Base-by-base conservation (phyloP, 2,797 vertebrate species). In the Buceros bicornis region DNA sequence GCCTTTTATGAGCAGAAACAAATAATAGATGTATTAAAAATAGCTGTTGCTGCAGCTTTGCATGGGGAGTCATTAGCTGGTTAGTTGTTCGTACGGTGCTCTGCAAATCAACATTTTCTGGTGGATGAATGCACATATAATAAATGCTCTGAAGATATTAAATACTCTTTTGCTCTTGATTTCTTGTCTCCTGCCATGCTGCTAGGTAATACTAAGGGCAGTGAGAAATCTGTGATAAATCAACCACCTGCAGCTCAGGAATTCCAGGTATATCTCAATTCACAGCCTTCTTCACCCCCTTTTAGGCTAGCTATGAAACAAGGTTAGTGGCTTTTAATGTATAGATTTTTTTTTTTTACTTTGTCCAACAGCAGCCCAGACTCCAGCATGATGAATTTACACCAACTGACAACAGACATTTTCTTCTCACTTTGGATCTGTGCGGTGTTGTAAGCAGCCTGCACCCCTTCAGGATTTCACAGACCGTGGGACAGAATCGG, bases 1-100 rank as follows among this genome's bases (percentile, higher is more conserved):
- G 61, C 62, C 88, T 90, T 94, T 93, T 79, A 84, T 72, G 54
- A 90, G 90, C 82, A 82, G 64, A 93, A 82, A 88, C 89, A 92
- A 95, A 89, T 82, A 89, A 89, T 8, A 85, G 73, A 48, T 77
- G 84, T 61, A 73, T 95, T 97, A 94, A 96, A 95, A 95, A 94
- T 92, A 95, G 95, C 76, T 24, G 0, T 83, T 29, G 67, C 73
- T 53, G 79, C 87, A 83, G 77, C 81, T 89, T 87, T 95, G 88
- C 81, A 8, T 25, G 33, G 81, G 61, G 89, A 95, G 58, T 93
- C 77, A 51, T 97, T 94, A 90, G 78, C 71, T 71, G 37, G 50
- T 81, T 95, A n/a, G 62, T 33, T 33, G 42, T 80, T 90, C 10
- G 6, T 13, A 48, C 2, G 3, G 43, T 25, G 87, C 89, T 95